Evolutionary conservation across 2,113 vertebrate species (phyloP).

Genomic region (Prunella fulvescens): DNA sequence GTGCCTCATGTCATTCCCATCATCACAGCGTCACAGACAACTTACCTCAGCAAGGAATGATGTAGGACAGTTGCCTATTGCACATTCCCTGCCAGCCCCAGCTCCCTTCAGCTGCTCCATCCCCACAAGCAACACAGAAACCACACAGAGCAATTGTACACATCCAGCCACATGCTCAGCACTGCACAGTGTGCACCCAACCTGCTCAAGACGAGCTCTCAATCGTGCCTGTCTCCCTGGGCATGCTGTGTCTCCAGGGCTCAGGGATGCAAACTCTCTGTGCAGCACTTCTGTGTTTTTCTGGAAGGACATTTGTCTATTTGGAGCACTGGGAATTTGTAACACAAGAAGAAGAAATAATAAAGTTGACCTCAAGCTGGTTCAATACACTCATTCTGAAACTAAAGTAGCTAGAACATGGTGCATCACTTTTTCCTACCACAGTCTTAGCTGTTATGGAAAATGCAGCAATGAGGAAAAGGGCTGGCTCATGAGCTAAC

Average conservation of each 20-base stretch:
- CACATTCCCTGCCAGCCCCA: background rate
- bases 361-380: background rate
- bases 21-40: background rate
- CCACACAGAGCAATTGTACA: background rate
- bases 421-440: slow-evolving; percentile 50
- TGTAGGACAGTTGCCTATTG: background rate
- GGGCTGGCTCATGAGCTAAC: background rate
- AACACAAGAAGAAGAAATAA: background rate
- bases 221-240: rapidly evolving
- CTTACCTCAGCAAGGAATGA: background rate
- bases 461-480: background rate
- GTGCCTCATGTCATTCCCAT: background rate
- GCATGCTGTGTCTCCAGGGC: background rate
- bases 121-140: background rate
- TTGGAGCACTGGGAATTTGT: background rate
- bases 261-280: background rate
- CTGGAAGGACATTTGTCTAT: background rate
- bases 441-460: background rate
- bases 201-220: background rate
- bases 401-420: background rate
- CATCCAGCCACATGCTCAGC: background rate
- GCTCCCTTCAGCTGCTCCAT: background rate
- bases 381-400: slow-evolving; percentile 3
- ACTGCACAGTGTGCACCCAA: background rate
- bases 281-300: background rate